Percentiles rank a stretch among this genome's conserved stretches.
Conservation (phyloP, 2,113 vertebrate genomes). For the Psilopsiagon aymara region DNA sequence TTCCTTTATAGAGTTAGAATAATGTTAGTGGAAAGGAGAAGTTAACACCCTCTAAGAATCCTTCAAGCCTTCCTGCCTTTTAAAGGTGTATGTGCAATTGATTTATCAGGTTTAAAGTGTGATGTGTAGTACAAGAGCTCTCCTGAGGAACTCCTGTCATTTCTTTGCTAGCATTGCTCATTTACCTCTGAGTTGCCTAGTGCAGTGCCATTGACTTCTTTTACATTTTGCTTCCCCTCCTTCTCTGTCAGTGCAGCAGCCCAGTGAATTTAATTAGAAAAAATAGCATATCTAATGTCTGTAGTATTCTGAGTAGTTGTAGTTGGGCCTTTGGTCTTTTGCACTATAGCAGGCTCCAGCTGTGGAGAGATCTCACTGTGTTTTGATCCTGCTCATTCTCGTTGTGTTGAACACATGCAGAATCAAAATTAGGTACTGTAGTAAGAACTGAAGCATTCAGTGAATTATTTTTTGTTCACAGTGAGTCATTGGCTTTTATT, state of each 20-base stretch:
- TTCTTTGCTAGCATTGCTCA: constrained; percentile 22
- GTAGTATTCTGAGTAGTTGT: neutral
- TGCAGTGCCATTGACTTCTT: constrained; percentile 42
- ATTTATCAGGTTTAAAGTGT: constrained; percentile 35
- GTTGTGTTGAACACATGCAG: constrained; percentile 60
- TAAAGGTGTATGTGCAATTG: neutral
- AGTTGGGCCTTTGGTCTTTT: constrained; percentile 46
- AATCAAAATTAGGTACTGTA: constrained; percentile 66
- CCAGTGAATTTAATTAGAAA: constrained; percentile 67
- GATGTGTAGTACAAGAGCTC: constrained; percentile 24
- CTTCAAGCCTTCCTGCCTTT: constrained; percentile 19
- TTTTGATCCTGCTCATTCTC: constrained; percentile 65
- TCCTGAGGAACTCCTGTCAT: constrained; percentile 58
- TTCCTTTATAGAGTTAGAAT: constrained; percentile 41
- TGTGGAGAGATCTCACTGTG: constrained; percentile 17
- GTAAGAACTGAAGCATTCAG: neutral
- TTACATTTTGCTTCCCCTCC: constrained; percentile 22
- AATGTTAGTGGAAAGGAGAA: constrained; percentile 44
- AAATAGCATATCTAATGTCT: constrained; percentile 42
- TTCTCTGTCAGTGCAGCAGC: constrained; percentile 28
- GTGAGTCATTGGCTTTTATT: constrained; percentile 21
- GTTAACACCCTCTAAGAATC: constrained; percentile 47
- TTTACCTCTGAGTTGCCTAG: constrained; percentile 38
- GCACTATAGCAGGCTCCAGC: constrained; percentile 37
- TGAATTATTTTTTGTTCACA: constrained; percentile 39